These are phyloP conservation scores for Sturnira hondurensis DNA, from an alignment of 2,113 vertebrate species.

Conservation along the genomic window DNA sequence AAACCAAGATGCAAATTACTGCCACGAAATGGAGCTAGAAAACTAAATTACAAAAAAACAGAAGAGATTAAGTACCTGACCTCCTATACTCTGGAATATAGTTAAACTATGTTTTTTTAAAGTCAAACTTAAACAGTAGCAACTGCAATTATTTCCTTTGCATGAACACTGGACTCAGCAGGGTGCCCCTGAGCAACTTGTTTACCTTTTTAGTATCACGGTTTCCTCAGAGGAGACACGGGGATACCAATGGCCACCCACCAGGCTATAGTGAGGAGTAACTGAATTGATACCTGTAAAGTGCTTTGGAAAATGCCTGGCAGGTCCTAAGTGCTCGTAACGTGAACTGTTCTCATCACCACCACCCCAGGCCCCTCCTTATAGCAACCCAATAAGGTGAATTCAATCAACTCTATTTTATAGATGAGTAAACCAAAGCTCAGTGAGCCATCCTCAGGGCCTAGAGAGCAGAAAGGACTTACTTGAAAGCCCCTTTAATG, in stretches of 20 bases:
- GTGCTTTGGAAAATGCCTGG: not conserved
- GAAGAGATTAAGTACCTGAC: not conserved
- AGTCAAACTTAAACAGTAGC: not conserved
- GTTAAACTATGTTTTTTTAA: not conserved
- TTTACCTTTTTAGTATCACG: not conserved
- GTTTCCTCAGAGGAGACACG: not conserved
- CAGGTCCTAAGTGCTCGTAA: not conserved
- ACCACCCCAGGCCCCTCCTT: not conserved
- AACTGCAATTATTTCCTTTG: not conserved
- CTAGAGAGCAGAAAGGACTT: no score
- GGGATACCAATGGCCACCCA: not conserved
- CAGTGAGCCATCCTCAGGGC: not conserved
- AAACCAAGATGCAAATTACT: not conserved
- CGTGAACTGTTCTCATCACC: not conserved
- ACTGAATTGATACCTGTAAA: not conserved
- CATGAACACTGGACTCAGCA: not conserved
- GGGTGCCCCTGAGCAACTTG: not conserved
- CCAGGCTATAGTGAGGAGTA: not conserved
- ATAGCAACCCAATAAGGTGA: not conserved
- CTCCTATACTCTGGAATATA: not conserved
- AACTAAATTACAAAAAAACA: not conserved
- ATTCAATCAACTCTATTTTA: not conserved
- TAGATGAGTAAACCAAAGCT: not conserved
- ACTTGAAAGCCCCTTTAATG: not conserved
- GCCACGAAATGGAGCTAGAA: not conserved